Conservation (phyloP, 1,140 invertebrate genomes). For the Bombus cullumanus region DNA sequence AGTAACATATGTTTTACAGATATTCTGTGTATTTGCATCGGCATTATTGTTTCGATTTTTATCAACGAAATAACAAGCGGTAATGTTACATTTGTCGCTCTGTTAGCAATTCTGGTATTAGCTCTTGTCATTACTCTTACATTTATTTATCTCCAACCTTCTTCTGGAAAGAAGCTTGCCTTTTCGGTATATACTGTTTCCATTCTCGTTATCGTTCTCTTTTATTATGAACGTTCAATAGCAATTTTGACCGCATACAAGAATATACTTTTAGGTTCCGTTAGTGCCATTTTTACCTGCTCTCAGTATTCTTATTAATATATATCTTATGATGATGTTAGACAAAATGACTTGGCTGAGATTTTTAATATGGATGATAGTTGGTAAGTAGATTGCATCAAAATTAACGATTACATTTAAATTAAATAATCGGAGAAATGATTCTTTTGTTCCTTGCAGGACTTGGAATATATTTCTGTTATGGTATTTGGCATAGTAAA, state of each 20-base stretch:
- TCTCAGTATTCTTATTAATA: slow-evolving; percentile 87
- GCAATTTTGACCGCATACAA: background rate
- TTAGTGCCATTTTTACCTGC: slow-evolving; percentile 87
- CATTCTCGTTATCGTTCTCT: background rate
- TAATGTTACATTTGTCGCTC: slow-evolving; percentile 74
- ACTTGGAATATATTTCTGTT: slow-evolving; percentile 71
- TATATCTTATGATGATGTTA: slow-evolving; percentile 88
- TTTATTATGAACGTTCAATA: background rate
- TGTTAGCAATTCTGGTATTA: slow-evolving; percentile 73
- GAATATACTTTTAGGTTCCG: slow-evolving; percentile 83
- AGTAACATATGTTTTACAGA: slow-evolving; percentile 74
- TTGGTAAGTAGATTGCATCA: slow-evolving; percentile 54
- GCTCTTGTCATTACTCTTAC: slow-evolving; percentile 81
- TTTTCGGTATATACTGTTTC: slow-evolving; percentile 71
- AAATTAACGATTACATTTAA: background rate
- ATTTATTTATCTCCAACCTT: slow-evolving; percentile 85
- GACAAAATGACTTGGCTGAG: slow-evolving; percentile 86
- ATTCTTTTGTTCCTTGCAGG: slow-evolving; percentile 49
- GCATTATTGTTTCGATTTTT: slow-evolving; percentile 79
- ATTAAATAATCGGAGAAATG: background rate
- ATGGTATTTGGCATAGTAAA: slow-evolving; percentile 71
- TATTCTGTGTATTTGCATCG: slow-evolving; percentile 83
- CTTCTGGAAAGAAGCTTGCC: slow-evolving; percentile 78
- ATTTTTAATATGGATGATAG: slow-evolving; percentile 85
- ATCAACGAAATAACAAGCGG: slow-evolving; percentile 78